These are phyloP conservation scores for Emberiza fucata DNA, from an alignment of 2,113 vertebrate genomes.

Conservation along the genomic window DNA sequence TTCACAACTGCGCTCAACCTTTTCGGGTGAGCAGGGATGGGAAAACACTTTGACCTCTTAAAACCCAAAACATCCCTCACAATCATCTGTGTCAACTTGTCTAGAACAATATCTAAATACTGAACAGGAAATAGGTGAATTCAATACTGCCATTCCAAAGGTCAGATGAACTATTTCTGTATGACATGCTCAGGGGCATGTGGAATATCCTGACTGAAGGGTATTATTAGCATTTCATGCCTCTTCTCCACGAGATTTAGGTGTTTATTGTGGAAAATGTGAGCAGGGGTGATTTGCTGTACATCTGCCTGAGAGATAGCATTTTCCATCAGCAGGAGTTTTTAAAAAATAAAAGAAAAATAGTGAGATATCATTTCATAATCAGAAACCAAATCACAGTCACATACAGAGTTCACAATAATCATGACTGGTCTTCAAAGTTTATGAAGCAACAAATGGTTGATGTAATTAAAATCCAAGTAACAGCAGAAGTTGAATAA, in stretches of 20 bases:
- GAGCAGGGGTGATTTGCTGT: not conserved
- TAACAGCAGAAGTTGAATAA: not conserved
- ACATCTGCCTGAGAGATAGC: not conserved
- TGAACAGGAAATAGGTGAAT: not conserved
- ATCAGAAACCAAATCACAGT: not conserved
- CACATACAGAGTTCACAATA: not conserved
- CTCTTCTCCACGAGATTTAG: not conserved
- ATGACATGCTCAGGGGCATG: not conserved
- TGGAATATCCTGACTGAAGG: not conserved
- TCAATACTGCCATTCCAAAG: not conserved
- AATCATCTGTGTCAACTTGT: not conserved
- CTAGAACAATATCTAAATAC: not conserved
- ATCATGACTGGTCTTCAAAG: not conserved
- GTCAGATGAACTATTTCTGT: not conserved
- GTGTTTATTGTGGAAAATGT: not conserved
- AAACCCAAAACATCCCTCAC: not conserved
- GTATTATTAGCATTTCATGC: not conserved
- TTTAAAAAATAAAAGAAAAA: not conserved
- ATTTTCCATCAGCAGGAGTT: not conserved
- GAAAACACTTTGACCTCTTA: not conserved
- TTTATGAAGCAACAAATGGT: not conserved
- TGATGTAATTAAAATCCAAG: not conserved
- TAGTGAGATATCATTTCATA: not conserved
- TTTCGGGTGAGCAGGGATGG: fast-evolving
- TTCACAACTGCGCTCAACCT: not conserved